Conservation (phyloP, 2,797 vertebrate species). For the Ceryle rudis region DNA sequence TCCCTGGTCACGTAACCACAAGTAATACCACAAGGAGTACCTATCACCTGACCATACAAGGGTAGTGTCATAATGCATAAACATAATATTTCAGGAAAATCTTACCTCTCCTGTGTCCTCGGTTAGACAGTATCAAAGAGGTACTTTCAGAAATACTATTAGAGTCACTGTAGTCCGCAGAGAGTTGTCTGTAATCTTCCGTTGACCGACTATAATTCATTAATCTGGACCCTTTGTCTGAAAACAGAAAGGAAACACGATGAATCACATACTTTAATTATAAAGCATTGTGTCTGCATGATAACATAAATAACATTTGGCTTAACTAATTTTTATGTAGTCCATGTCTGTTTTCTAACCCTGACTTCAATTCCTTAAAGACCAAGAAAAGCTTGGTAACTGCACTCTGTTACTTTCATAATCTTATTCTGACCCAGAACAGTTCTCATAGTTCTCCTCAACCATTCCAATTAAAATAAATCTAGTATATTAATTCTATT, state of each 20-base stretch:
- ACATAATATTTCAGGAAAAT: background rate
- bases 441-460: background rate
- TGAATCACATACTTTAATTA: background rate
- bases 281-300: background rate
- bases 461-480: background rate
- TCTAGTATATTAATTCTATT: background rate
- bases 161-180: conserved; percentile 80
- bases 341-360: background rate
- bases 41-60: background rate
- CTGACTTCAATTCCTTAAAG: background rate
- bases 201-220: conserved; percentile 64
- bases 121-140: conserved; percentile 52
- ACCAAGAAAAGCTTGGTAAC: background rate
- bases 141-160: conserved; percentile 75
- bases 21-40: background rate
- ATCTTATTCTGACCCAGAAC: background rate
- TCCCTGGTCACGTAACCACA: background rate
- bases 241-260: background rate
- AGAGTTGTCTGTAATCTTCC: conserved; percentile 83
- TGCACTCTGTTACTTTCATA: background rate
- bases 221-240: conserved; percentile 46
- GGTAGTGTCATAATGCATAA: background rate
- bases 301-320: background rate
- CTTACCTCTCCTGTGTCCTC: conserved; percentile 34
- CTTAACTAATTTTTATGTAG: background rate